Evolutionary conservation across 2,888 invertebrate genomes (phyloP), one percentile per base, ranked within the genome.

Genomic region (Tinea trinotella): DNA sequence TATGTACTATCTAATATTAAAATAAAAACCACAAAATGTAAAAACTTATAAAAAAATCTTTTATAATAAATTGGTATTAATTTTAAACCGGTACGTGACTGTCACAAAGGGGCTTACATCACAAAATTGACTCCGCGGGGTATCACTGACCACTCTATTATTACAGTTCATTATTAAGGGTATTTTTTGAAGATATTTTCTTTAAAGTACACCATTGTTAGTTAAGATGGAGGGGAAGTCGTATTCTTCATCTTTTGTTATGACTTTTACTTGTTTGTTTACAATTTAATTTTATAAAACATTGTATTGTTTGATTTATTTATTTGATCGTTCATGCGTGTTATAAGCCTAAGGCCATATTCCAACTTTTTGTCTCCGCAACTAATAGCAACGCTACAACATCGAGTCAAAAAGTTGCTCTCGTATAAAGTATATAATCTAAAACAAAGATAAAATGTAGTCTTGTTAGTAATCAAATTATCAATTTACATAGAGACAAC

Each of bases 61-160:
- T 30, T 4, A 4, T 10, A 30, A 30, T 30, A 30, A 30, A 30
- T 30, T 30, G 30, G 30, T 30, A 7, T 30, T 2, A 10, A 30
- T 30, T 30, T 30, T 40, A 15, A 40, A 13, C 15, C n/a, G 7
- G 50, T 20, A 50, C 50, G 50, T 50, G 50, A 50, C 50, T 24
- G n/a, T n/a, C 10, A 50, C 50, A 50, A 50, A 50, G 24, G 50
- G 10, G 15, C 12, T 48, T 50, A 6, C 24, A 24, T 24, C 13
- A 13, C 50, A 24, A 24, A 50, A 50, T 50, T 50, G 50, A 24
- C 50, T 50, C 50, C 50, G 24, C 50, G 24, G 50, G 50, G 24
- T 50, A 50, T 50, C 24, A 24, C 50, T 46, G 46, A 46, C 46
- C 46, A 10, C 19, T 46, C 46, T 17, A 46, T 46, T 46, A 46